phyloP scores from a whole-genome alignment of 2,888 invertebrate species.

The Caenorhabditis drosophilae region DNA sequence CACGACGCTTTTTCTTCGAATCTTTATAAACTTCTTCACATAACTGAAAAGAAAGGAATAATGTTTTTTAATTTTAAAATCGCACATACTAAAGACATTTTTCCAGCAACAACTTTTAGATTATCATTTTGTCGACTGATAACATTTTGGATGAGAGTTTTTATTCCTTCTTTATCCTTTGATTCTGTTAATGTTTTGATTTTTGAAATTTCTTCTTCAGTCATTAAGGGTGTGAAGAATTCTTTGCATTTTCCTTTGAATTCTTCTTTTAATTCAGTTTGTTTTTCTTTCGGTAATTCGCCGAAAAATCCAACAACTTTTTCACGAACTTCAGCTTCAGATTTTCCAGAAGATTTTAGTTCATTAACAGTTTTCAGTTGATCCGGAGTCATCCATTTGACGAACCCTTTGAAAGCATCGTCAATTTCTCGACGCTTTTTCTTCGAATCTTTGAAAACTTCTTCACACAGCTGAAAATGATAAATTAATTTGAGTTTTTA shows the following conservation, averaged over 20 bases:
- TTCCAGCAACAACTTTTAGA: conserved; percentile 29
- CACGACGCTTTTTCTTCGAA: conserved; percentile 11
- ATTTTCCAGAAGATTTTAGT: conserved; percentile 39
- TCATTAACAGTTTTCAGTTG: conserved; percentile 28
- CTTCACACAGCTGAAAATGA: conserved; percentile 20
- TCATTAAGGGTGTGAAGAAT: conserved; percentile 33
- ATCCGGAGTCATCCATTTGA: conserved; percentile 29
- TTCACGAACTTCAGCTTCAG: conserved; percentile 40
- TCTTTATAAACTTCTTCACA: conserved; percentile 27
- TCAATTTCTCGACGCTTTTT: conserved; percentile 22
- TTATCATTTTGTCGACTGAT: conserved; percentile 36
- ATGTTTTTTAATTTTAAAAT: too few species aligned
- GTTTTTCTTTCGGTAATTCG: conserved; percentile 32
- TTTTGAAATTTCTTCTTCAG: conserved; percentile 25
- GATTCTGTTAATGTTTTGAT: conserved; percentile 17
- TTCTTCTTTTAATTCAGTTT: conserved; percentile 25
- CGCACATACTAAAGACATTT: too few species aligned
- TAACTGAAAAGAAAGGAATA: too few species aligned
- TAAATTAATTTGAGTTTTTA: too few species aligned
- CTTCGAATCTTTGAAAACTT: conserved; percentile 9
- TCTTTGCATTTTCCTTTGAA: conserved; percentile 48
- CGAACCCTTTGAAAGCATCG: conserved; percentile 16
- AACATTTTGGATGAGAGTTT: conserved; percentile 21
- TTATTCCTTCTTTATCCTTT: conserved; percentile 16
- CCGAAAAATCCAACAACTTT: conserved; percentile 53